Evolutionary conservation across 1,140 invertebrate species (phyloP).

Genomic region (Drosophila carrolli): DNA sequence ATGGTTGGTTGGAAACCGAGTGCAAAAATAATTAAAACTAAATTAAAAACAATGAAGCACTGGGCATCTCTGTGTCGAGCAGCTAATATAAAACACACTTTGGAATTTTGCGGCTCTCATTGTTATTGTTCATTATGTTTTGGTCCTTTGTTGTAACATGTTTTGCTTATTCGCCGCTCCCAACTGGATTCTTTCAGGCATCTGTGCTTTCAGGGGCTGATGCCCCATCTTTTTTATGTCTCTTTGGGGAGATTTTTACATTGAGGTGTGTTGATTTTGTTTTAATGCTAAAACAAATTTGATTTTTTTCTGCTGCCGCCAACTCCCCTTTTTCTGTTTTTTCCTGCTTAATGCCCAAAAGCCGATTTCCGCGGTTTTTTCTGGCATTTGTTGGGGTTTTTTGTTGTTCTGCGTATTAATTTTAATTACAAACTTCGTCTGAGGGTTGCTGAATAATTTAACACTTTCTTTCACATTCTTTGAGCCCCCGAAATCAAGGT

Average conservation of each 20-base stretch:
- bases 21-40: neutral
- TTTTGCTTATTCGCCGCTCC: constrained; percentile 30
- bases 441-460: constrained; percentile 46
- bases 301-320: constrained; percentile 12
- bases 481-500: neutral
- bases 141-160: constrained; percentile 49
- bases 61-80: constrained; percentile 16
- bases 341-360: constrained; percentile 43
- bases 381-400: constrained; percentile 33
- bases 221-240: constrained; percentile 50
- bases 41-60: neutral
- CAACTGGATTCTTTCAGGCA: constrained; percentile 11
- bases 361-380: constrained; percentile 46
- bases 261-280: constrained; percentile 66
- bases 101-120: constrained; percentile 25
- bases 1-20: neutral
- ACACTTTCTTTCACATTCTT: constrained; percentile 18
- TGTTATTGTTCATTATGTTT: constrained; percentile 55
- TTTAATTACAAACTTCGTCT: constrained; percentile 52
- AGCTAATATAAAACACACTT: constrained; percentile 12
- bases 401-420: constrained; percentile 40
- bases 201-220: constrained; percentile 30
- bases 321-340: constrained; percentile 15
- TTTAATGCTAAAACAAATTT: constrained; percentile 53
- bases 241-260: constrained; percentile 56